Percentiles rank a stretch among this genome's conserved stretches.
These are phyloP conservation scores for Thymelicus lineola DNA, from an alignment of 2,888 invertebrate genomes.

Conservation along the genomic window DNA sequence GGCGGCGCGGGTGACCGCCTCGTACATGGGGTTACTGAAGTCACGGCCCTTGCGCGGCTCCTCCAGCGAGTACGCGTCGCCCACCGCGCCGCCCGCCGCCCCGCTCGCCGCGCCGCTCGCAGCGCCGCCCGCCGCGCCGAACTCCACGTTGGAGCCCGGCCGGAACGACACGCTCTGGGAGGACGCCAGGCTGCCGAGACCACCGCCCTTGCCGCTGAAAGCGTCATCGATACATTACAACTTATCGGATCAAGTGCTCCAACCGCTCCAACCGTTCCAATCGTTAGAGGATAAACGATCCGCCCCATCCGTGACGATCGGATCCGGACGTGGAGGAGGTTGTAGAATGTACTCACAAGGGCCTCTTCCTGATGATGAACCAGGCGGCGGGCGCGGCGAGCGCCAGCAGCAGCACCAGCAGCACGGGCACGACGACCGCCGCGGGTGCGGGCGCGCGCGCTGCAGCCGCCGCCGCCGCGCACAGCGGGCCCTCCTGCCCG, in stretches of 20 bases:
- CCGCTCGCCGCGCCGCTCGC: constrained; percentile 76
- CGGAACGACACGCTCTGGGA: constrained; percentile 97
- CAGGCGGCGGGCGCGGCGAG: constrained; percentile 91
- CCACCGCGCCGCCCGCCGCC: constrained; percentile 87
- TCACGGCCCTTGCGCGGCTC: constrained; percentile 92
- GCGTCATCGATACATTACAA: too few species aligned
- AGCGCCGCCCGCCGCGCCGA: constrained; percentile 81
- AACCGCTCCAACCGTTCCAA: too few species aligned
- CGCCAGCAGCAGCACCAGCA: constrained; percentile 90
- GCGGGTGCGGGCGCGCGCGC: constrained; percentile 86
- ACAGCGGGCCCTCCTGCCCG: constrained; percentile 86
- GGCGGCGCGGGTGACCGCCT: constrained; percentile 91
- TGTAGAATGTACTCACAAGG: constrained; percentile 88
- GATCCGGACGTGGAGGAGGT: too few species aligned
- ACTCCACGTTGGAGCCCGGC: constrained; percentile 97
- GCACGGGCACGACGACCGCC: constrained; percentile 92
- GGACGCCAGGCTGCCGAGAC: constrained; percentile 91
- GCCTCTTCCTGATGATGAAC: constrained; percentile 92
- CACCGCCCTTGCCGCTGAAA: constrained; percentile 91
- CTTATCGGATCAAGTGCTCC: too few species aligned
- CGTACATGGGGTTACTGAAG: constrained; percentile 99
- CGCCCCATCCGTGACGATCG: too few species aligned
- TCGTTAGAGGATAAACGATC: too few species aligned
- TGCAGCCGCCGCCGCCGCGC: constrained; percentile 81
- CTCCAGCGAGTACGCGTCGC: constrained; percentile 91